Percentiles rank a stretch among this genome's conserved stretches.
These are phyloP conservation scores for Cyclina sinensis DNA, from an alignment of 1,140 invertebrate species.

Conservation along the genomic window DNA sequence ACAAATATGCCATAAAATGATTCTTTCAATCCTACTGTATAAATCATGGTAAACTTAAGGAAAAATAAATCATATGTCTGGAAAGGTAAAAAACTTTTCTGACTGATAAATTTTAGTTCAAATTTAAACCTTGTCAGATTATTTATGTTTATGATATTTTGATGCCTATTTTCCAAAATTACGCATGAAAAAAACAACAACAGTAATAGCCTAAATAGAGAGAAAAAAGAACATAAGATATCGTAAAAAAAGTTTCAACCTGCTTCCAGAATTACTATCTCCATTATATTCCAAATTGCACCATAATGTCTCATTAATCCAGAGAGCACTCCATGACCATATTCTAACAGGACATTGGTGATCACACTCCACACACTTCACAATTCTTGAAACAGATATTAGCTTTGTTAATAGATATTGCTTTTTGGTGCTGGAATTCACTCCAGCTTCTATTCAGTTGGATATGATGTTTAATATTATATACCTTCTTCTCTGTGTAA, in stretches of 20 bases:
- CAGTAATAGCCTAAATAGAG: too few species aligned
- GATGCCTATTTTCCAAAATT: too few species aligned
- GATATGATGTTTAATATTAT: background rate
- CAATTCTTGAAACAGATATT: background rate
- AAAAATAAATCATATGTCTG: too few species aligned
- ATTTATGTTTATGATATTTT: too few species aligned
- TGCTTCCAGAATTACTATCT: background rate
- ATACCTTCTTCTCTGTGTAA: background rate
- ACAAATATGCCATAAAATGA: too few species aligned
- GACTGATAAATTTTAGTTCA: too few species aligned
- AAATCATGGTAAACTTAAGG: too few species aligned
- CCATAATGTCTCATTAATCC: background rate
- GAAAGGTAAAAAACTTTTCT: too few species aligned
- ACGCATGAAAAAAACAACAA: too few species aligned
- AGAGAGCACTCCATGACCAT: background rate
- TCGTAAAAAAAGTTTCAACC: background rate
- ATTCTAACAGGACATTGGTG: background rate
- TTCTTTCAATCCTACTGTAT: too few species aligned
- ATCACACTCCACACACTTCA: background rate
- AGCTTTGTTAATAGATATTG: constrained; percentile 15
- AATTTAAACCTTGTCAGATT: too few species aligned
- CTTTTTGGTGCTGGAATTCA: background rate
- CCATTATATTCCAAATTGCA: background rate
- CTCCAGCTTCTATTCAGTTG: background rate
- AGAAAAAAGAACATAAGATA: too few species aligned